These are phyloP conservation scores for Apis mellifera DNA, from an alignment of 1,140 invertebrate genomes.

Conservation along the genomic window DNA sequence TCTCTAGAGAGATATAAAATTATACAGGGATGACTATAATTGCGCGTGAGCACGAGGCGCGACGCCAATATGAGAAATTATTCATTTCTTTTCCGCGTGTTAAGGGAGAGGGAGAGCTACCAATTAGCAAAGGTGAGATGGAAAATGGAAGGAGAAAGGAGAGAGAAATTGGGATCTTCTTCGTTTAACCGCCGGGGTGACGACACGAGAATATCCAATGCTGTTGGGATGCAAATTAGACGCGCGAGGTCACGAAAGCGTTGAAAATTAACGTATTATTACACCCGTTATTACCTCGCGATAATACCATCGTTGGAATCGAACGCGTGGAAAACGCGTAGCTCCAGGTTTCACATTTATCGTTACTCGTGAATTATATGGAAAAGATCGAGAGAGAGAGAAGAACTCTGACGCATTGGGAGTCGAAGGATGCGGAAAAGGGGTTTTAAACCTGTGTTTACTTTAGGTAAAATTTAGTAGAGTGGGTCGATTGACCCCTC, in stretches of 20 bases:
- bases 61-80: slow-evolving; percentile 9
- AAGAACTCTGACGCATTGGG: too few species aligned
- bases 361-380: too few species aligned
- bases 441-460: too few species aligned
- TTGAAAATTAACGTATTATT: slow-evolving; percentile 5
- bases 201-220: neutral
- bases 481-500: too few species aligned
- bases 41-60: neutral
- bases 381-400: too few species aligned
- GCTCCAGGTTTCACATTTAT: too few species aligned
- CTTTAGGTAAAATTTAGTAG: too few species aligned
- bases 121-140: slow-evolving; percentile 3
- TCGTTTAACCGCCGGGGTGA: slow-evolving; percentile 17
- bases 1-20: too few species aligned
- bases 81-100: slow-evolving; percentile 16
- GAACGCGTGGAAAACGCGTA: too few species aligned
- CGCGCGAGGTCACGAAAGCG: neutral
- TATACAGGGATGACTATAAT: slow-evolving; percentile 21
- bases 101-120: neutral
- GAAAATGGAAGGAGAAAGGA: too few species aligned
- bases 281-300: neutral
- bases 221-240: slow-evolving; percentile 14
- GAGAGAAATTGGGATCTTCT: neutral
- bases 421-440: too few species aligned
- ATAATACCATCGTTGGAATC: neutral